Evolutionary conservation across 2,888 invertebrate genomes (phyloP).

Genomic region (Acleris emargana): DNA sequence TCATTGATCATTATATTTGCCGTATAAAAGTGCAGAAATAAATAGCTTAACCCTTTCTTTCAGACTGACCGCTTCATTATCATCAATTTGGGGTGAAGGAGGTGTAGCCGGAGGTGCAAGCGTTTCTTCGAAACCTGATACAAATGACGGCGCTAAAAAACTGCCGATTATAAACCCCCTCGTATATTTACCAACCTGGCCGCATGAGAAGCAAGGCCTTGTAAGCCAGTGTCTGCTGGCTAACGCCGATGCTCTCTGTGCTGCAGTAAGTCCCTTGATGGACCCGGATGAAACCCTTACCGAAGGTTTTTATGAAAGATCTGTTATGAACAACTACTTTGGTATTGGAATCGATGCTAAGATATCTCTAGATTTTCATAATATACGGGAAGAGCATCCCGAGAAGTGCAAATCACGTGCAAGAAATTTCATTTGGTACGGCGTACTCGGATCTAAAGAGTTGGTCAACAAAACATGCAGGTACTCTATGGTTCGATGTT

Average conservation of each 20-base stretch:
- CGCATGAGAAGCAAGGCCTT: conserved; percentile 91
- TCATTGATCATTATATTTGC: too few species aligned
- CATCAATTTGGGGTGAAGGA: conserved; percentile 80
- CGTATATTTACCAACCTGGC: conserved; percentile 94
- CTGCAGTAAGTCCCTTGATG: conserved; percentile 97
- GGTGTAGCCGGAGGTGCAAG: conserved; percentile 54
- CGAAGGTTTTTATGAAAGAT: conserved; percentile 95
- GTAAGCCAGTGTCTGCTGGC: conserved; percentile 97
- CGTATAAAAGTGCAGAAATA: too few species aligned
- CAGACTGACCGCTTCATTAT: conserved; percentile 79
- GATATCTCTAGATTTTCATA: conserved; percentile 97
- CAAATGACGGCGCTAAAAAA: conserved; percentile 86
- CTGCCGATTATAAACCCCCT: conserved; percentile 96
- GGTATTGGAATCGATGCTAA: conserved; percentile 99
- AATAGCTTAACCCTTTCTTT: too few species aligned
- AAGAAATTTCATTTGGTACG: conserved; percentile 98
- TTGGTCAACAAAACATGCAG: conserved; percentile 96
- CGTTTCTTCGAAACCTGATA: conserved; percentile 68
- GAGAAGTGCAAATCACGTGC: conserved; percentile 97
- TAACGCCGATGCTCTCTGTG: conserved; percentile 97
- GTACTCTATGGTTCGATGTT: conserved; percentile 44
- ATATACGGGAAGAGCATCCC: conserved; percentile 98
- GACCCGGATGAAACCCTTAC: conserved; percentile 94
- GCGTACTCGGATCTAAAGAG: conserved; percentile 91
- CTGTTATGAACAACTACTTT: conserved; percentile 99